Base-by-base conservation (phyloP, 2,888 invertebrate species). In the Tiliacea citrago region DNA sequence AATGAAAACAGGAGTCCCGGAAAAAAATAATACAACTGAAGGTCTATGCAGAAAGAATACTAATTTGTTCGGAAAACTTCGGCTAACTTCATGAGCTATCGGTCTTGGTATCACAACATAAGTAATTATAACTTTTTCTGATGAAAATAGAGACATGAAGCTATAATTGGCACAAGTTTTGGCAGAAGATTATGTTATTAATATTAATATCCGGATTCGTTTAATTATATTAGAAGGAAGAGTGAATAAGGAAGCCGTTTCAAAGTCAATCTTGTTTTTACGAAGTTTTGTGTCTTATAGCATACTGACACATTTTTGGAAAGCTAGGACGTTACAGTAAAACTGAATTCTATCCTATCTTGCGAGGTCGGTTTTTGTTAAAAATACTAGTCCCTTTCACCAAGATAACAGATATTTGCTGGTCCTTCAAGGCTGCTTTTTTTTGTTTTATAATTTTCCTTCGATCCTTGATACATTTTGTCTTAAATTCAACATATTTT, bases 121-220 rank as follows among this genome's bases (percentile, higher is more conserved):
- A 83, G 75, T 69, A 84, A 81, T 81, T 81, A 84, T 75, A 81
- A 81, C 84, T 81, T 81, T 79, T 69, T 57, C 58, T 13, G 53
- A 51, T 58, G 62, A 47, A 83, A 73, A 80, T 51, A 63, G 58
- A 66, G 57, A 61, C 47, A 5, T 21, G 49, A 13, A 51, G 60
- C 29, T 76, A 69, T 66, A 42, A 79, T 68, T 79, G 65, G 65
- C 16, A 35, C 45, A 55, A 62, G 35, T 83, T 83, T 75, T 49
- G 18, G 2, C 2, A 18, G 35, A 63, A 63, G 58, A 68, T 68
- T 67, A 70, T 83, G 29, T 60, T 80, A 72, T 79, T 71, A 77
- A 76, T 80, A 74, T 79, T 75, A 62, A 63, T 81, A 81, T 58
- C 42, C 10, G n/a, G 68, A 60, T 63, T 49, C n/a, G n/a, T 67